Base-by-base conservation (phyloP, 2,113 vertebrate genomes). In the Rhinoderma darwinii region DNA sequence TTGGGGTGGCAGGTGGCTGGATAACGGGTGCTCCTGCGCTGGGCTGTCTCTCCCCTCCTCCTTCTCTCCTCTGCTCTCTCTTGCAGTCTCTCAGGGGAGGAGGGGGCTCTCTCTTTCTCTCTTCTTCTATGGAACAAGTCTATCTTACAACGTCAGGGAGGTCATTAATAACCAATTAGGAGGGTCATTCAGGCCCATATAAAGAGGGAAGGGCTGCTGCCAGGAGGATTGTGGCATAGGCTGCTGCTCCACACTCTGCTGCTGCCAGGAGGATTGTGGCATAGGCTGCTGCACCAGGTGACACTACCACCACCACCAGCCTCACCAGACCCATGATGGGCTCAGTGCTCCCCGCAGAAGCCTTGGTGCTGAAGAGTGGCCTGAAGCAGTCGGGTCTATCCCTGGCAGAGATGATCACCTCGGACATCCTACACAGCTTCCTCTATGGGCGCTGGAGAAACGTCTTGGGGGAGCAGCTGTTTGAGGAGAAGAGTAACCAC, bases 91-190 rank as follows among this genome's bases (percentile, higher is more conserved):
- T 88, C 91, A 89, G 88, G 86, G 91, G 66, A 70, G 91, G 91
- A 91, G 90, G 91, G 86, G 78, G 87, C 87, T 76, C 83, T 88
- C 88, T 91, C 93, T 94, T 96, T 56, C 92, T 90, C 90, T 78
- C 90, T 89, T 88, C 92, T 89, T 88, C 89, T 89, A 91, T 91
- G 90, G 91, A 88, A 92, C 94, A 91, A 94, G 93, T 94, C 95
- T 95, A 92, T 91, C 89, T 86, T 90, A 83, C 92, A 91, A 93
- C 93, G 94, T 94, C 95, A 96, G 96, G 96, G 94, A 95, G 95
- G 96, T 96, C 96, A 97, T 97, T 97, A 98, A 97, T 98, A 97
- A 97, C 96, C 97, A 96, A 98, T 98, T 97, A 97, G 96, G 95
- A 94, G 94, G 96, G 96, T 96, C 96, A 95, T 91, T 89, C 91